phyloP scores from a whole-genome alignment of 2,113 vertebrate genomes.

The Corythoichthys haematopterus region DNA sequence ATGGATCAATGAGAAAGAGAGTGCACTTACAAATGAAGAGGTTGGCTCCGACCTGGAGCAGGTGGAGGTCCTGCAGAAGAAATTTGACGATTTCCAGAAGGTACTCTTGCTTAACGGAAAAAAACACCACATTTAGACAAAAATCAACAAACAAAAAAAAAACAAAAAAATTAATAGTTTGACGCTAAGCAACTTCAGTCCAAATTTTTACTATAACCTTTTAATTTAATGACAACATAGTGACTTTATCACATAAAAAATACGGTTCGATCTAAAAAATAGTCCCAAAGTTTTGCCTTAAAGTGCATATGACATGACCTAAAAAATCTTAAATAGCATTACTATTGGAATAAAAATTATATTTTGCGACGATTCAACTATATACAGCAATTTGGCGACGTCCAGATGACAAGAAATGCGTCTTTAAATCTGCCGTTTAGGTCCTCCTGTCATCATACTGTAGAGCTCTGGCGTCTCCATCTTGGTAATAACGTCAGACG shows the following conservation, averaged over 20 bases:
- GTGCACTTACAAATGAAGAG: slow-evolving; percentile 87
- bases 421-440: too few relatives aligned
- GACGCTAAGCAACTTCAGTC: neutral
- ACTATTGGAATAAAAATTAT: too few relatives aligned
- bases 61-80: slow-evolving; percentile 98
- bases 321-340: too few relatives aligned
- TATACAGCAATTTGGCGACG: too few relatives aligned
- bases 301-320: too few relatives aligned
- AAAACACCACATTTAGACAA: neutral
- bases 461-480: too few relatives aligned
- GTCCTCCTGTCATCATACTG: too few relatives aligned
- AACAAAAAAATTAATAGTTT: neutral
- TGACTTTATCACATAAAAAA: neutral
- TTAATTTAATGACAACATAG: neutral
- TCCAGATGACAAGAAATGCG: too few relatives aligned
- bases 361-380: too few relatives aligned
- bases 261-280: too few relatives aligned
- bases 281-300: too few relatives aligned
- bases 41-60: slow-evolving; percentile 95
- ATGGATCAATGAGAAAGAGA: slow-evolving; percentile 97
- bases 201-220: neutral
- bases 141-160: neutral
- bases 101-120: slow-evolving; percentile 48
- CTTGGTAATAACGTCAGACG: too few relatives aligned
- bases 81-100: slow-evolving; percentile 99